These are phyloP conservation scores for Scaptomyza flava DNA, from an alignment of 2,888 invertebrate genomes.

Conservation along the genomic window DNA sequence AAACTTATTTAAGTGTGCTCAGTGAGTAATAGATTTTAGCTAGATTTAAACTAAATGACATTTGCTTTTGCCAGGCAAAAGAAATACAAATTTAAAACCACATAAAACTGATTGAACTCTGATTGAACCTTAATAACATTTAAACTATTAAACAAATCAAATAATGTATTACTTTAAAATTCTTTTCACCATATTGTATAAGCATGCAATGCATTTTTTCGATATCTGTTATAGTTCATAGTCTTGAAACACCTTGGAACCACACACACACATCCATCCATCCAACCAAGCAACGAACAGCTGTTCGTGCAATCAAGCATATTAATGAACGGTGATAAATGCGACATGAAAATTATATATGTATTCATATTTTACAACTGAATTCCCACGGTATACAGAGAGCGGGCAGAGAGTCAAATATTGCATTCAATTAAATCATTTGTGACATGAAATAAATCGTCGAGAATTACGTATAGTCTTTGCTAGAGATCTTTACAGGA, in stretches of 20 bases:
- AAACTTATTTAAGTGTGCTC: conserved; percentile 30
- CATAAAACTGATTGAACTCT: conserved; percentile 17
- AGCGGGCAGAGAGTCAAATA: conserved; percentile 17
- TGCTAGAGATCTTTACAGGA: conserved; percentile 6
- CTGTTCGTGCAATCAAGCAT: conserved; percentile 75
- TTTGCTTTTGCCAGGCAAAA: conserved; percentile 61
- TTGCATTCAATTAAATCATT: conserved; percentile 69
- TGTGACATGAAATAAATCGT: conserved; percentile 79
- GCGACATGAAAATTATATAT: conserved; percentile 39
- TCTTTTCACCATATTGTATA: conserved; percentile 5
- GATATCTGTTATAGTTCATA: conserved; percentile 22
- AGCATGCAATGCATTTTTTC: conserved; percentile 9
- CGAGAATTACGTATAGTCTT: conserved; percentile 21
- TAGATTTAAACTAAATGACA: conserved; percentile 21
- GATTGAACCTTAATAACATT: too few relatives aligned
- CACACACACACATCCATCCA: conserved; percentile 20
- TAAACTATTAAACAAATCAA: too few relatives aligned
- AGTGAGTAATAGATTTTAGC: conserved; percentile 20
- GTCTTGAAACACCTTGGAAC: conserved; percentile 45
- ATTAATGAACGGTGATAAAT: conserved; percentile 68
- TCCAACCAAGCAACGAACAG: conserved; percentile 48
- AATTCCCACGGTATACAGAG: conserved; percentile 20
- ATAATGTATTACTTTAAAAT: background rate
- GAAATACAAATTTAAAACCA: conserved; percentile 51
- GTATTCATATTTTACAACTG: conserved; percentile 52